Base-by-base conservation (phyloP, 2,797 vertebrate genomes). In the Cossypha caffra region DNA sequence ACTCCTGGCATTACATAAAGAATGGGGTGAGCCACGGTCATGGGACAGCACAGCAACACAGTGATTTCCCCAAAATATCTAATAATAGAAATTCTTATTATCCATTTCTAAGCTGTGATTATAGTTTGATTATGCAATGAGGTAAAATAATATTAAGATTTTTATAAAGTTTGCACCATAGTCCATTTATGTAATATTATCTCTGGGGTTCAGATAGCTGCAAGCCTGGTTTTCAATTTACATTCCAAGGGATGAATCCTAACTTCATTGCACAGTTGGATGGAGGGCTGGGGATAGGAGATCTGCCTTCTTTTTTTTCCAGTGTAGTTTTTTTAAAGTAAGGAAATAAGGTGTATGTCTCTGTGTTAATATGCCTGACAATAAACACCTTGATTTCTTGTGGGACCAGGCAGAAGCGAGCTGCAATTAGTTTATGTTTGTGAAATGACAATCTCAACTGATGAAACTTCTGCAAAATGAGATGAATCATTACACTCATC, bases 101-200 rank as follows among this genome's bases (percentile, higher is more conserved):
- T 35, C 43, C 8, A 40, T 66, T 86, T 72, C 51, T 81, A 92
- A 96, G 37, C 82, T 3, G 1, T 59, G 86, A 79, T 80, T 93
- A 61, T 51, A 52, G 64, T 50, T 93, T 80, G 42, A 87, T 83
- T 95, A 82, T 68, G 37, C 80, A 93, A 96, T 73, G 47, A 93
- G 73, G 57, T 40, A 81, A 91, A 97, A 91, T 50, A 93, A 67
- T 71, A n/a, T 21, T 45, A 92, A 86, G 68, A 67, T 52, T 96
- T 88, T 52, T 54, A 76, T 61, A 86, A 86, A 86, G 59, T 42
- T 86, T 78, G 48, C 23, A 25, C 33, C 54, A 2, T 57, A 78
- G 88, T 81, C 45, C 47, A 83, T 93, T 97, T 96, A 72, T 89
- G 50, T 37, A 62, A 95, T 52, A 94, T 96, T 92, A 69, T 90